A percentile compares a stretch with the other conserved stretches of the same genome.
phyloP scores from a whole-genome alignment of 2,797 vertebrate genomes.

The Ctenopoma multispine region DNA sequence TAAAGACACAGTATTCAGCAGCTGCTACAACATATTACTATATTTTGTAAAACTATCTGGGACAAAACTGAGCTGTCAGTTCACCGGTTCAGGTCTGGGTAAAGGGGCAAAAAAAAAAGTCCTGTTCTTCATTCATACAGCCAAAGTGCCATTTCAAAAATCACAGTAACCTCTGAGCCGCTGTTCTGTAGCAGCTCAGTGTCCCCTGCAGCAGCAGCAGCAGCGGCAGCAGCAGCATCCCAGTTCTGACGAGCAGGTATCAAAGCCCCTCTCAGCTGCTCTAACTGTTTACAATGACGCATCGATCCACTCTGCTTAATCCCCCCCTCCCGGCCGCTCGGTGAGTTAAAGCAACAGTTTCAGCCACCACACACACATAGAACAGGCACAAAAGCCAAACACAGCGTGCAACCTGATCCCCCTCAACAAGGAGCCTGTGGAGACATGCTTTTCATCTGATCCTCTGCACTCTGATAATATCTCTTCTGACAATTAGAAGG shows the following conservation, averaged over 20 bases:
- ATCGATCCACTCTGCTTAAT: conserved; percentile 71
- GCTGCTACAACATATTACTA: not conserved
- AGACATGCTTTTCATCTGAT: conserved; percentile 48
- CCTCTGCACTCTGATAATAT: conserved; percentile 55
- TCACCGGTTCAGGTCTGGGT: not conserved
- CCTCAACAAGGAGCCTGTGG: conserved; percentile 30
- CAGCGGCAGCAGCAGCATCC: conserved; percentile 18
- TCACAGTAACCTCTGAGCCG: conserved; percentile 26
- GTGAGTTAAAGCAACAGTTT: conserved; percentile 71
- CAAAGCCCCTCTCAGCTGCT: conserved; percentile 62
- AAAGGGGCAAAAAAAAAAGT: not conserved
- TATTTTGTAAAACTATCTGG: not conserved
- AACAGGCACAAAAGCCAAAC: conserved; percentile 37
- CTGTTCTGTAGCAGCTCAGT: conserved; percentile 46
- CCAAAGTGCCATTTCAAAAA: conserved; percentile 20
- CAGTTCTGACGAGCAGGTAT: conserved; percentile 47
- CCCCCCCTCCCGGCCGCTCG: conserved; percentile 29
- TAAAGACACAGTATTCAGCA: conserved; percentile 6
- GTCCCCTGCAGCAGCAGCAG: conserved; percentile 27
- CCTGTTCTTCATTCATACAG: conserved; percentile 23
- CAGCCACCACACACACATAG: conserved; percentile 31
- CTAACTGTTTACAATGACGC: conserved; percentile 69
- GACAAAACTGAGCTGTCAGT: not conserved
- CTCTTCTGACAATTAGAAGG: conserved; percentile 32
- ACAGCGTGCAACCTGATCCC: conserved; percentile 26